A percentile compares a stretch with the other conserved stretches of the same genome.
These are phyloP conservation scores for Anguilla megastoma DNA, from an alignment of 2,797 vertebrate genomes.

Conservation along the genomic window DNA sequence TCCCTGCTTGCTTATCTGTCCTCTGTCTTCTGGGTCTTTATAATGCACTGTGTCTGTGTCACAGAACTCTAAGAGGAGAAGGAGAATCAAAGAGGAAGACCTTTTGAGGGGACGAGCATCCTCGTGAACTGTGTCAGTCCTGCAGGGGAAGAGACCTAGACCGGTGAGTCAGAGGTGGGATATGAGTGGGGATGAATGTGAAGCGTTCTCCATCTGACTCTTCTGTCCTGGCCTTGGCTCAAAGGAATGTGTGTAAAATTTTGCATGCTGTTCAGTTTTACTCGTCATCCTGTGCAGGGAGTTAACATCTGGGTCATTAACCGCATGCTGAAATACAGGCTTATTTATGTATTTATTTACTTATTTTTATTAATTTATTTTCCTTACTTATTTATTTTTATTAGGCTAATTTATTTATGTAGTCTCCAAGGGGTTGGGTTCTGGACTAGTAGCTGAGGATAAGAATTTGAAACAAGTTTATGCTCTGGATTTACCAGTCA, in stretches of 20 bases:
- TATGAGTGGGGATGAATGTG: background rate
- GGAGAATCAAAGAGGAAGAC: background rate
- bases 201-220: background rate
- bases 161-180: background rate
- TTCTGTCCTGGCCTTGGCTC: background rate
- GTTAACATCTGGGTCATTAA: background rate
- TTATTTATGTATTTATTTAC: background rate
- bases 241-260: background rate
- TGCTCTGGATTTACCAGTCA: background rate
- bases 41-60: background rate
- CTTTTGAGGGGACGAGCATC: background rate
- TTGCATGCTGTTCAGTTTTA: background rate
- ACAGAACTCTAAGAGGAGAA: background rate
- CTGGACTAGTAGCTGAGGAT: background rate
- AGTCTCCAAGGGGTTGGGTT: background rate
- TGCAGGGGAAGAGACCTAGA: constrained; percentile 6
- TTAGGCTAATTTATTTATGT: background rate
- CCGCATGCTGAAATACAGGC: background rate
- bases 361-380: background rate
- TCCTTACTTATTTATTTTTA: background rate
- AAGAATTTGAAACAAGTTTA: background rate
- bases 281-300: background rate
- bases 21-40: background rate
- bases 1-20: background rate
- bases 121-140: background rate